These are phyloP conservation scores for Episyrphus balteatus DNA, from an alignment of 1,140 invertebrate genomes.

Conservation along the genomic window DNA sequence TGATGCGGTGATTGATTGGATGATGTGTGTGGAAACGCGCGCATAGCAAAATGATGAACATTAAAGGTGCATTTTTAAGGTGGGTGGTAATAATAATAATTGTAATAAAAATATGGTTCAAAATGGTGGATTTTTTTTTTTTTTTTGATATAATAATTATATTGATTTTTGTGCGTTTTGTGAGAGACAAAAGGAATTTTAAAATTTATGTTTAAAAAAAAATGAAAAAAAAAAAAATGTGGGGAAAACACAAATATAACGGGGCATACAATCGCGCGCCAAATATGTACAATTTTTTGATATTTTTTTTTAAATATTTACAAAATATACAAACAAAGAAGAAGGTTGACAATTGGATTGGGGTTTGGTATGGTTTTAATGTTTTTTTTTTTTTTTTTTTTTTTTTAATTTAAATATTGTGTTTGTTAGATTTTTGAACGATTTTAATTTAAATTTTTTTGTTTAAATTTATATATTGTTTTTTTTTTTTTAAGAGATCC, in stretches of 20 bases:
- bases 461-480: slow-evolving; percentile 4
- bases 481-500: slow-evolving; percentile 24
- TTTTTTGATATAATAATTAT: slow-evolving; percentile 1
- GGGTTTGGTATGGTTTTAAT: not conserved
- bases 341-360: not conserved
- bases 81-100: not conserved
- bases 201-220: too few species aligned
- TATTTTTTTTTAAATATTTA: slow-evolving; percentile 4
- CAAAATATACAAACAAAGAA: slow-evolving; percentile 14
- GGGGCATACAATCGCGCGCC: not conserved
- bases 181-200: not conserved
- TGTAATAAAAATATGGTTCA: too few species aligned
- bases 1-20: slow-evolving; percentile 1
- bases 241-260: too few species aligned
- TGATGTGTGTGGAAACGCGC: slow-evolving; percentile 2
- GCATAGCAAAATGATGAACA: not conserved
- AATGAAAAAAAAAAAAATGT: too few species aligned
- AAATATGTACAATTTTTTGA: not conserved
- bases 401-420: not conserved
- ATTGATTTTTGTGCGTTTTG: not conserved
- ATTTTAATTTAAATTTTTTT: slow-evolving; percentile 5
- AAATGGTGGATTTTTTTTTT: slow-evolving; percentile 1
- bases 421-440: not conserved
- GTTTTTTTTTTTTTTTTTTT: slow-evolving; percentile 2
- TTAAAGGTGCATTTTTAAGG: not conserved